A percentile compares a stretch with the other conserved stretches of the same genome.
These are phyloP conservation scores for Steinernema carpocapsae DNA, from an alignment of 2,888 invertebrate species.

Conservation along the genomic window DNA sequence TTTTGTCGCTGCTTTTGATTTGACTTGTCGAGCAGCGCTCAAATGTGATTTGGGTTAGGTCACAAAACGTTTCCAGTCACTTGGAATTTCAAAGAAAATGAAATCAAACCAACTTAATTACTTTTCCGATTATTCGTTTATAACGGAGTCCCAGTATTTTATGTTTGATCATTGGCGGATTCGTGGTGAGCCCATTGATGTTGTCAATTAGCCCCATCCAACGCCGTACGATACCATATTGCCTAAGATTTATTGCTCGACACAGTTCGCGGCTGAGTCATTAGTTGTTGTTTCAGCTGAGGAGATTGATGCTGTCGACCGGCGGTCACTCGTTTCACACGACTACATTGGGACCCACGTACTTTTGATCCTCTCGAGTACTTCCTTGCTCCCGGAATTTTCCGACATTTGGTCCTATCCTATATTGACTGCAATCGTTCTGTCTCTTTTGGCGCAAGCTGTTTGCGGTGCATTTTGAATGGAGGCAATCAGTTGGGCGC, in stretches of 20 bases:
- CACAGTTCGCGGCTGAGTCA: constrained; percentile 32
- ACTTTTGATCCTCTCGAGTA: not conserved
- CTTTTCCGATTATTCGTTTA: no score
- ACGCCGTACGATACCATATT: constrained; percentile 31
- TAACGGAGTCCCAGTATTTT: no score
- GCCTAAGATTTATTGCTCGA: constrained; percentile 28
- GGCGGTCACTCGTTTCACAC: constrained; percentile 18
- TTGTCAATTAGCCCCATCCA: constrained; percentile 21
- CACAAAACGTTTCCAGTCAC: no score
- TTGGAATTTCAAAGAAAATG: no score
- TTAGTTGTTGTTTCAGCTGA: constrained; percentile 28
- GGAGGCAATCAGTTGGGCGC: constrained; percentile 7
- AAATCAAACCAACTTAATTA: no score
- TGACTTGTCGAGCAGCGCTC: no score
- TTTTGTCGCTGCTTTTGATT: no score
- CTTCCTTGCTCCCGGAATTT: not conserved
- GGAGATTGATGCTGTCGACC: constrained; percentile 1
- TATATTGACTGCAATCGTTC: not conserved
- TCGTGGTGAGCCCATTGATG: not conserved
- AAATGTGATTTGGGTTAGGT: no score
- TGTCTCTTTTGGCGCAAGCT: not conserved
- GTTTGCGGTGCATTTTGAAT: not conserved
- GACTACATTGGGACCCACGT: not conserved
- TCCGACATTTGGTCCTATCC: not conserved
- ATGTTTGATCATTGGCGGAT: no score